Evolutionary conservation across 2,888 invertebrate species (phyloP), one percentile per base, ranked within the genome.

Genomic region (Pandemis cinnamomeana): DNA sequence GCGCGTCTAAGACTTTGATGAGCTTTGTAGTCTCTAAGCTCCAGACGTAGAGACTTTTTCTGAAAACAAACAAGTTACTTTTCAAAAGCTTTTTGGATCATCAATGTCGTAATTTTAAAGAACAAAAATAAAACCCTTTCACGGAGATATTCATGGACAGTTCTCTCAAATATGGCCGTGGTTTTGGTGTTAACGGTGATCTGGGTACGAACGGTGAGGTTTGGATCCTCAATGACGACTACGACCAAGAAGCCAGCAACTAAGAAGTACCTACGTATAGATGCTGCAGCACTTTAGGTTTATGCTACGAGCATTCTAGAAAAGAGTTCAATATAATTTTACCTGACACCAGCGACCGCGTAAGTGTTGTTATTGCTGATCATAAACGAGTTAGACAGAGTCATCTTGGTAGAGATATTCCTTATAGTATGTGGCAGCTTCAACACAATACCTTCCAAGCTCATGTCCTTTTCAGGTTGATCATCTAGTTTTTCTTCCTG

Each of bases 21-120:
- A 99, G 94, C 78, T 97, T 96, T 1, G 96, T 96, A 1, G 96
- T 96, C 81, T 96, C 95, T 58, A 99, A 94, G 83, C 96, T 97
- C 99, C 99, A 99, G 0, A 99, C 98, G 88, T 99, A 99, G 0
- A 99, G 95, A 87, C 97, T 98, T 89, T 99, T 99, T 80, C 98
- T 96, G 84, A 0, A 84, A 80, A 20, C 3, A 36, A 2, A 36
- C 27, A n/a, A 27, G 41, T 42, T n/a, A n/a, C n/a, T 0, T 20
- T 20, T 20, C 20, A 20, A 20, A 20, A 20, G 20, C 20, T 20
- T 20, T 20, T 20, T 20, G 20, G 20, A 20, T 20, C 20, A 0
- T 20, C 20, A 20, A 20, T 20, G 20, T 36, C 2, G 27, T 36
- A 2, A 36, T 36, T 36, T 36, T 36, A 4, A 36, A 36, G 27